Conservation (phyloP, 2,113 vertebrate genomes). For the Caranx ignobilis region DNA sequence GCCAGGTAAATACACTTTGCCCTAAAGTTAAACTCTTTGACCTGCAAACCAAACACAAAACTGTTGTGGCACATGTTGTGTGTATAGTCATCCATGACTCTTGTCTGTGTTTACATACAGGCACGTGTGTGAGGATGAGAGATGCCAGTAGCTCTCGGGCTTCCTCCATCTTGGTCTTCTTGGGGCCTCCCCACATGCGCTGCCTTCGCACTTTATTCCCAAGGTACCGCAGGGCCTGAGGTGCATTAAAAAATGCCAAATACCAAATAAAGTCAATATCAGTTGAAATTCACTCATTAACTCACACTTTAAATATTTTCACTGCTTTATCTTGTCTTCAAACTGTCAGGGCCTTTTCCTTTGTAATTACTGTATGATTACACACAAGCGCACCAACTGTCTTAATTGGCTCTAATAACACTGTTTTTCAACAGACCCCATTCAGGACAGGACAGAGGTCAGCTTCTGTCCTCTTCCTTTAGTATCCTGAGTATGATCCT, state of each 20-base stretch:
- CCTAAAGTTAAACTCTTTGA: constrained; percentile 98
- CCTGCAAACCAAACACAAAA: constrained; percentile 79
- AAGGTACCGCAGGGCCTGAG: constrained; percentile 93
- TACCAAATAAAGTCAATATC: too few species aligned
- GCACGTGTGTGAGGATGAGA: constrained; percentile 95
- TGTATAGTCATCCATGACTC: background rate
- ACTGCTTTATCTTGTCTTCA: too few species aligned
- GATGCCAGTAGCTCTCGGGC: constrained; percentile 95
- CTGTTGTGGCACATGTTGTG: accelerated
- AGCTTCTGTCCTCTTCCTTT: too few species aligned
- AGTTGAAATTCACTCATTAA: too few species aligned
- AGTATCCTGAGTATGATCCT: too few species aligned
- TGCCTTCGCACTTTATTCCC: constrained; percentile 98
- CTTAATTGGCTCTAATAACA: too few species aligned
- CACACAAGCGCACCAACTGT: too few species aligned
- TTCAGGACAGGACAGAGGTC: too few species aligned
- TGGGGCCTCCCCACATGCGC: constrained; percentile 98
- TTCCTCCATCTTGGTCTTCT: constrained; percentile 99
- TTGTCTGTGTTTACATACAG: constrained; percentile 72
- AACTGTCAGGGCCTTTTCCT: too few species aligned
- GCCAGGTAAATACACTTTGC: constrained; percentile 98
- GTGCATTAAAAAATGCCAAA: background rate
- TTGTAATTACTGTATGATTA: too few species aligned
- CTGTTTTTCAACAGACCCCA: too few species aligned
- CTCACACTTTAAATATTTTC: too few species aligned